Conservation (phyloP, 2,113 vertebrate genomes). For the Daubentonia madagascariensis region DNA sequence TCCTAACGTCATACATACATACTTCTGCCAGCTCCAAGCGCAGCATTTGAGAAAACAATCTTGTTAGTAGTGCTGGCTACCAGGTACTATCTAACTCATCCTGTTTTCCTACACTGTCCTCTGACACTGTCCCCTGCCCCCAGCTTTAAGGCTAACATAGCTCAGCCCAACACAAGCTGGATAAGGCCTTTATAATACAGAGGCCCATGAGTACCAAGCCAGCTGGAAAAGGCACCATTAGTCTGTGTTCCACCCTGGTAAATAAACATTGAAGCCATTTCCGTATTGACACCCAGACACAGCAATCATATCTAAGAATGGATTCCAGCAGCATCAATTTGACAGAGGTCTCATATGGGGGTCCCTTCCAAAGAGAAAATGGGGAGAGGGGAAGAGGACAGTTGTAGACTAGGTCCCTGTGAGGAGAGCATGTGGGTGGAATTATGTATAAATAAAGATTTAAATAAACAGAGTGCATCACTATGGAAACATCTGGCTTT, state of each 20-base stretch:
- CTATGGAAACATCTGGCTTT: conserved; percentile 75
- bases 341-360: background rate
- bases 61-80: background rate
- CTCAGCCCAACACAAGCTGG: background rate
- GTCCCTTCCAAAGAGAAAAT: background rate
- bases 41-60: background rate
- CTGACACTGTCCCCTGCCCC: background rate
- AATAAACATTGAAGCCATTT: background rate
- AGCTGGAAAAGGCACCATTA: background rate
- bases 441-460: conserved; percentile 4
- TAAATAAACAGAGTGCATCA: conserved; percentile 72
- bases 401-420: background rate
- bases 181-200: background rate
- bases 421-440: conserved; percentile 38
- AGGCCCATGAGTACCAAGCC: background rate
- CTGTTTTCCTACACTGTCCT: background rate
- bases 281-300: background rate
- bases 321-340: background rate
- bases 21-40: background rate
- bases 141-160: background rate
- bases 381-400: background rate
- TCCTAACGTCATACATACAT: background rate
- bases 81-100: background rate
- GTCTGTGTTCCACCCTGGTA: background rate
- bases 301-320: background rate